Base-by-base conservation (phyloP, 37 sponge, comb jelly and placozoan species). In the Haliclona indistincta region DNA sequence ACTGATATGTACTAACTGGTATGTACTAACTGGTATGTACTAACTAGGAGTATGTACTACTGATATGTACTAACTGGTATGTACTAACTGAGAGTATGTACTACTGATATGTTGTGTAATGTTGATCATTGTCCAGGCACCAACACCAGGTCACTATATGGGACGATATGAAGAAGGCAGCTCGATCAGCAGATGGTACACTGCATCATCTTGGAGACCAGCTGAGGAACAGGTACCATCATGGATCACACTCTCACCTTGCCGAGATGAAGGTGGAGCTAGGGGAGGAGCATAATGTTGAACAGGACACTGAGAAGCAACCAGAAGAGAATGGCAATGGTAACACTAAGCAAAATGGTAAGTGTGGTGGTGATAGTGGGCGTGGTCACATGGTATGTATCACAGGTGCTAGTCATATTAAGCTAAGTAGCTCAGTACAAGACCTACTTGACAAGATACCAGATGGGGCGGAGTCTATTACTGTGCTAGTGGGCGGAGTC, bases 401-500 rank as follows among this genome's bases (percentile, higher is more conserved):
- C 60, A 58, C 25, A 58, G 49, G 49, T 47, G 13, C 49, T 47
- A 17, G 49, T 47, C 8, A 47, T 47, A 47, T 17, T 47, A 38
- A 38, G 6, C 43, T 38, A 26, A 35, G 36, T 39, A 28, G 38
- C 28, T 42, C 68, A 2, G 38, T 38, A 23, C 44, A 38, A 40
- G 44, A 42, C 10, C 36, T 71, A 11, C 56, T 75, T 47, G 67
- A 76, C 26, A 81, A 70, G 75, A 61, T 87, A 0, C 70, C 76
- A 20, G 76, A 77, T 22, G 77, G 74, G 61, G 77, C 93, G 0
- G 96, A 96, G 68, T 88, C 89, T 15, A 77, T 85, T 30, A 80
- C 86, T 42, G 96, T 96, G 19, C 45, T 96, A 61, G 93, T 93
- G 53, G 97, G 97, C 13, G 81, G 73, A 40, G 63, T 89, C 44